Percentiles rank a stretch among this genome's conserved stretches.
phyloP scores from a whole-genome alignment of 2,113 vertebrate species.

The Hippocampus mohnikei region DNA sequence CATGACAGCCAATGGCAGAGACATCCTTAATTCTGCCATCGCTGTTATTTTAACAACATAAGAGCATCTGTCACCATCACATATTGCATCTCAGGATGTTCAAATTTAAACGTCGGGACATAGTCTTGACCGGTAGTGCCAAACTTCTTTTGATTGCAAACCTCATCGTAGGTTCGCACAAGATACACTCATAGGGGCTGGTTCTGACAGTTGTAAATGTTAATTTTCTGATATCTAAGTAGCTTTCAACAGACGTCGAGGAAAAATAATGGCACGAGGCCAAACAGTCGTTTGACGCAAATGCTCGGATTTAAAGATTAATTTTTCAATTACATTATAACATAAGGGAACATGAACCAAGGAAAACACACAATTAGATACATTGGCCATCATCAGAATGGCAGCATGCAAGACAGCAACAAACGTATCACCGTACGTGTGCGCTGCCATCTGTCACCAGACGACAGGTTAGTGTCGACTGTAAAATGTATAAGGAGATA shows the following conservation, averaged over 20 bases:
- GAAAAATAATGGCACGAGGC: neutral
- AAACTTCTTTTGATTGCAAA: neutral
- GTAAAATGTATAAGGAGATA: neutral
- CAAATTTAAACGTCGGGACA: neutral
- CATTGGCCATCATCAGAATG: neutral
- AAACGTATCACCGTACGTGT: neutral
- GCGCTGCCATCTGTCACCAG: too few species aligned
- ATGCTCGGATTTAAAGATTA: neutral
- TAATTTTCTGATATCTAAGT: too few species aligned
- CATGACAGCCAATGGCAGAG: constrained; percentile 29
- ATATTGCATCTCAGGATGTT: neutral
- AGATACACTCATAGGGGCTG: too few species aligned
- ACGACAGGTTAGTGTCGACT: neutral
- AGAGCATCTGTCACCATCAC: neutral
- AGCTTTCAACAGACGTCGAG: neutral
- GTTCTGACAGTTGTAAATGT: neutral
- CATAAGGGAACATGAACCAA: neutral
- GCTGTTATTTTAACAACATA: constrained; percentile 32
- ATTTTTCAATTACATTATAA: neutral
- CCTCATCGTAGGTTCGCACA: too few species aligned
- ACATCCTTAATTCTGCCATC: constrained; percentile 50
- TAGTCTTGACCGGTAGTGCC: neutral
- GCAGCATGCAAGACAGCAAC: too few species aligned
- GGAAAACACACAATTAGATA: neutral
- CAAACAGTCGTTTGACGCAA: neutral